Conservation (phyloP, 1,140 invertebrate genomes). For the Tetramorium simillimum region DNA sequence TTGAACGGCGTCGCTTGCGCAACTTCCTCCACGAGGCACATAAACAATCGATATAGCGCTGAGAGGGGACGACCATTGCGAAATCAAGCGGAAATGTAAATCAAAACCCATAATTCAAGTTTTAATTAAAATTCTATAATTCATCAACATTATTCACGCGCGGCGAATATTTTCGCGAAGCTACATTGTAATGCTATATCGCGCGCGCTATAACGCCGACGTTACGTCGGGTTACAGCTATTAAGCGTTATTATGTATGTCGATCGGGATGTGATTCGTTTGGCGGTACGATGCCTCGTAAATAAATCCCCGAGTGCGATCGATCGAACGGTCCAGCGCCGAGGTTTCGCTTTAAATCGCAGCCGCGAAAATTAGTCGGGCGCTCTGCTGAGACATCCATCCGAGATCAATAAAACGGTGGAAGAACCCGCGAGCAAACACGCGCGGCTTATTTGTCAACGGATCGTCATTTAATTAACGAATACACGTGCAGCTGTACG, state of each 20-base stretch:
- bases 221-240: background rate
- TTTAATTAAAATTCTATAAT: background rate
- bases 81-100: background rate
- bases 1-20: background rate
- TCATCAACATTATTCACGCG: background rate
- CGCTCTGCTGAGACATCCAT: background rate
- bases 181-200: no score
- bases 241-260: background rate
- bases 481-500: background rate
- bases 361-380: constrained; percentile 38
- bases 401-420: background rate
- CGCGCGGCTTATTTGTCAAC: constrained; percentile 19
- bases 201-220: no score
- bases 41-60: background rate
- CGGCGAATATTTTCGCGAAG: background rate
- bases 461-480: constrained; percentile 43
- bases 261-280: background rate
- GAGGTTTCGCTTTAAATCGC: constrained; percentile 33
- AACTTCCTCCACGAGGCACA: background rate
- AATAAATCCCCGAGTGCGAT: constrained; percentile 36
- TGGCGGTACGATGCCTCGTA: background rate
- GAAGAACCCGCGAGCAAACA: background rate
- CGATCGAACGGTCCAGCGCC: constrained; percentile 2
- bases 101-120: background rate
- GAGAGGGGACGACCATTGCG: background rate